Conservation (phyloP, 2,888 invertebrate species). For the Papilio demoleus region DNA sequence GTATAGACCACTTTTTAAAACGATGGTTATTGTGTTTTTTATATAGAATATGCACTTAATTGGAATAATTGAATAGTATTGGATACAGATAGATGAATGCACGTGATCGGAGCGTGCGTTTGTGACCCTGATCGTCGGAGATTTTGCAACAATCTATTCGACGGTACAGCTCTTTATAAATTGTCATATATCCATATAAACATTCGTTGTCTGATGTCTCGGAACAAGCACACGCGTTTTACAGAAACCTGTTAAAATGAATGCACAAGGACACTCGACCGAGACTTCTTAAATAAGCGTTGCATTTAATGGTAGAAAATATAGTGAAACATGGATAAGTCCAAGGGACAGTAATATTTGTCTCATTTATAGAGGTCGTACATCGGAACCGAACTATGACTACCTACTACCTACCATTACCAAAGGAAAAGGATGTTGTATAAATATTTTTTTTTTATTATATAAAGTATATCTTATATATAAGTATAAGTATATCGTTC, state of each 20-base stretch:
- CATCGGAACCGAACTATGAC: too few species aligned
- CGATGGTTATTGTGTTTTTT: neutral
- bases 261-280: conserved; percentile 56
- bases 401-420: too few species aligned
- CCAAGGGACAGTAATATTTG: too few species aligned
- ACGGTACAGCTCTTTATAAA: conserved; percentile 39
- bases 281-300: neutral
- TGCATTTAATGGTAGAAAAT: neutral
- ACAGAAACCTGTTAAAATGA: conserved; percentile 58
- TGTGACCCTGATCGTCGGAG: conserved; percentile 43
- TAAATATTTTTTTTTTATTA: too few species aligned
- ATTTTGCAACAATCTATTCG: conserved; percentile 43
- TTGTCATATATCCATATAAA: conserved; percentile 34
- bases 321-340: too few species aligned
- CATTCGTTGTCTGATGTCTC: conserved; percentile 42
- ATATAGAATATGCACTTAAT: neutral
- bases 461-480: too few species aligned
- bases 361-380: too few species aligned
- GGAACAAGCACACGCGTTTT: conserved; percentile 47
- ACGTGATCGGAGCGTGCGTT: conserved; percentile 38
- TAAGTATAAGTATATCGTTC: too few species aligned
- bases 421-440: too few species aligned
- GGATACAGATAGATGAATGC: conserved; percentile 19
- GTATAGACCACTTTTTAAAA: neutral
- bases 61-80: conserved; percentile 7